Evolutionary conservation across 2,797 vertebrate species (phyloP).

Genomic region (Rhynchonycteris naso): DNA sequence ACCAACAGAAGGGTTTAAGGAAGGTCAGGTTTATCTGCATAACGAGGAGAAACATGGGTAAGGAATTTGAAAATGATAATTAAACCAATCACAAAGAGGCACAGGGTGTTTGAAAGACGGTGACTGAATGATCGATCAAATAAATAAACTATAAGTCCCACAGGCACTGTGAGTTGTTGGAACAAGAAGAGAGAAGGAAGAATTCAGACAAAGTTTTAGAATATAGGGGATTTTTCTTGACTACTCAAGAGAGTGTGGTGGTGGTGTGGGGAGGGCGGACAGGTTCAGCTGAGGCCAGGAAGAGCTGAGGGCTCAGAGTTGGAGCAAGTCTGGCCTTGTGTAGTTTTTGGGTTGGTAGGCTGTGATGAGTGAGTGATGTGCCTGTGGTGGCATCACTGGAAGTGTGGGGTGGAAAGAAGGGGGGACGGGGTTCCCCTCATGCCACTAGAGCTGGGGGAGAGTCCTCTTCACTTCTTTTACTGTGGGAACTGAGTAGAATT

Average conservation of each 20-base stretch:
- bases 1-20: neutral
- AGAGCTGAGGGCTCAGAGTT: neutral
- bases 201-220: neutral
- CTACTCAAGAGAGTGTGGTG: neutral
- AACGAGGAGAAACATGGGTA: neutral
- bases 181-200: neutral
- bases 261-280: neutral
- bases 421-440: rapidly evolving
- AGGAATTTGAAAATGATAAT: neutral
- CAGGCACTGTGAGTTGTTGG: neutral
- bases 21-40: neutral
- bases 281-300: neutral
- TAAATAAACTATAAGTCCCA: neutral
- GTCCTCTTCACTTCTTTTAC: neutral
- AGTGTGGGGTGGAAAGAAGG: neutral
- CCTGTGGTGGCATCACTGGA: rapidly evolving
- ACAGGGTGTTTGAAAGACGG: neutral
- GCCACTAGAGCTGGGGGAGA: neutral
- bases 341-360: neutral
- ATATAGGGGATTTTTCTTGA: neutral
- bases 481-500: neutral
- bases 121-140: neutral
- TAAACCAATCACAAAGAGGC: neutral
- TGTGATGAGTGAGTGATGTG: too few relatives aligned
- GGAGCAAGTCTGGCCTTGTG: neutral